Evolutionary conservation across 2,888 invertebrate species (phyloP).

Genomic region (Archips crataeganus): DNA sequence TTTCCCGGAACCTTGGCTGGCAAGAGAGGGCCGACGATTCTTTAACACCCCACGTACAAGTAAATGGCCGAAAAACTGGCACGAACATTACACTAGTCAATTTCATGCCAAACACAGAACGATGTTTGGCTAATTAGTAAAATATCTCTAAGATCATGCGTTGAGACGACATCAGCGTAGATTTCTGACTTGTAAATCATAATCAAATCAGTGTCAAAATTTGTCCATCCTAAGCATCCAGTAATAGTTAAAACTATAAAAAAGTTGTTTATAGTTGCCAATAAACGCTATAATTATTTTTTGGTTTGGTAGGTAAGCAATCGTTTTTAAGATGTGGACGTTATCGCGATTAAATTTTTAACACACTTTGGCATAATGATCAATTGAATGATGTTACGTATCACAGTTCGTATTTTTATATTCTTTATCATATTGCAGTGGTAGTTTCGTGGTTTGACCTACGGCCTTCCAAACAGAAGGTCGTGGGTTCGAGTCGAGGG

Average conservation of each 20-base stretch:
- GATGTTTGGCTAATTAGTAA: not conserved
- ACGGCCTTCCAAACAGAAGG: too few species aligned
- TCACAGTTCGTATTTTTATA: too few species aligned
- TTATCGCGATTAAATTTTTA: too few species aligned
- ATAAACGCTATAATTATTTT: not conserved
- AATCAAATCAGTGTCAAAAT: conserved; percentile 32
- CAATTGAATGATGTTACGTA: too few species aligned
- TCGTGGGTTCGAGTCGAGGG: too few species aligned
- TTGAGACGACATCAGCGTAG: conserved; percentile 9
- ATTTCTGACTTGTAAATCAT: conserved; percentile 28
- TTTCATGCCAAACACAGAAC: conserved; percentile 19
- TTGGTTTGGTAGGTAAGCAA: too few species aligned
- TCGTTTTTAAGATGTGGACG: too few species aligned
- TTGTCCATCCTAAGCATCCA: conserved; percentile 15
- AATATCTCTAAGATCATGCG: conserved; percentile 15
- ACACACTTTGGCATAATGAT: too few species aligned
- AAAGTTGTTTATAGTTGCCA: not conserved
- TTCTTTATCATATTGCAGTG: too few species aligned
- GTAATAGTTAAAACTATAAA: not conserved
- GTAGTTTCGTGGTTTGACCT: too few species aligned
- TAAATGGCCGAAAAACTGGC: conserved; percentile 9
- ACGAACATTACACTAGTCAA: conserved; percentile 21
- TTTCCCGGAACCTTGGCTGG: conserved; percentile 38
- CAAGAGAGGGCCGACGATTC: conserved; percentile 20
- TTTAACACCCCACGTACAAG: conserved; percentile 12